Conservation (phyloP, 1,140 invertebrate species). For the Belonocnema kinseyi region DNA sequence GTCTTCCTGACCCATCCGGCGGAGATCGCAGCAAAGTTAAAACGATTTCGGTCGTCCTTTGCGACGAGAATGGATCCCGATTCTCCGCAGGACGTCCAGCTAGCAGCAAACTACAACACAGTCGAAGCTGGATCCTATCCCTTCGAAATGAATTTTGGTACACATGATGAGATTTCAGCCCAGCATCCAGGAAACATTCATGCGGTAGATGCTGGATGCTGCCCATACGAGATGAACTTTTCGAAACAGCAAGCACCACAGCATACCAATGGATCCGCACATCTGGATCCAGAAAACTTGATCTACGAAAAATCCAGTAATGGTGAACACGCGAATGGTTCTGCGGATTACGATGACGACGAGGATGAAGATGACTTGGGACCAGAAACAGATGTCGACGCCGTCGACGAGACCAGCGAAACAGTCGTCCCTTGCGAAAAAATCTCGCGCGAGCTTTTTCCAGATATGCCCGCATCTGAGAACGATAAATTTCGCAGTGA, state of each 20-base stretch:
- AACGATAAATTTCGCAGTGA: not conserved
- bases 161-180: not conserved
- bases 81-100: constrained; percentile 30
- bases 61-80: constrained; percentile 27
- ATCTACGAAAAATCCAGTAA: constrained; percentile 65
- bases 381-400: constrained; percentile 79
- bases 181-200: not conserved
- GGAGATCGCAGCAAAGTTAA: constrained; percentile 77
- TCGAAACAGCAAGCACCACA: not conserved
- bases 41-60: constrained; percentile 21
- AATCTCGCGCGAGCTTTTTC: constrained; percentile 58
- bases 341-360: constrained; percentile 73
- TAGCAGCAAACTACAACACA: constrained; percentile 2
- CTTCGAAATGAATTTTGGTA: constrained; percentile 10
- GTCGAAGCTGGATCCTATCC: constrained; percentile 7
- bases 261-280: constrained; percentile 50
- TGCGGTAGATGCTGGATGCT: constrained; percentile 5
- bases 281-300: constrained; percentile 51
- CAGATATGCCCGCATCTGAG: constrained; percentile 48
- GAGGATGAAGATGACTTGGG: constrained; percentile 79
- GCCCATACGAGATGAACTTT: constrained; percentile 12
- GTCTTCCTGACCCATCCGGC: constrained; percentile 87
- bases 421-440: constrained; percentile 55
- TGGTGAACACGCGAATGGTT: constrained; percentile 67
- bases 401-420: constrained; percentile 73